A percentile compares a stretch with the other conserved stretches of the same genome.
Conservation (phyloP, 2,113 vertebrate genomes). For the Solea solea region DNA sequence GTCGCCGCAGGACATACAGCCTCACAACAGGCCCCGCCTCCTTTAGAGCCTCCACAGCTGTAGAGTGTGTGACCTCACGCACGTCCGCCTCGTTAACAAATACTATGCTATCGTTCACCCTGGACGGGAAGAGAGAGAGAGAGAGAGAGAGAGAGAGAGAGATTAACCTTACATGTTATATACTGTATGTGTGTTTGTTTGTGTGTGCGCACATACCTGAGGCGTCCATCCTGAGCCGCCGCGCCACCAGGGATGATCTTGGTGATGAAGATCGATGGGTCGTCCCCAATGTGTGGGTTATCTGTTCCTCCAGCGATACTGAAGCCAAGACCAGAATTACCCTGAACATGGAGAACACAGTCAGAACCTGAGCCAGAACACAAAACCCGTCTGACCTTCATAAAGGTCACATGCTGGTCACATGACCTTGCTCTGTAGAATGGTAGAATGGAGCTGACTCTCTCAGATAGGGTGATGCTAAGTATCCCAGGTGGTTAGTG, state of each 20-base stretch:
- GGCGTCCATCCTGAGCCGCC: constrained; percentile 93
- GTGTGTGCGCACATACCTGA: constrained; percentile 76
- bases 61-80: constrained; percentile 89
- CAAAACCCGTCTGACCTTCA: too few relatives aligned
- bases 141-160: neutral
- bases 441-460: neutral
- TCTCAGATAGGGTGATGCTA: neutral
- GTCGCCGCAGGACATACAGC: constrained; percentile 88
- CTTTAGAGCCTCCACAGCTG: constrained; percentile 90
- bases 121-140: constrained; percentile 40
- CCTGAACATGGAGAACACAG: constrained; percentile 75
- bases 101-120: constrained; percentile 91
- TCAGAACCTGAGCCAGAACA: neutral
- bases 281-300: constrained; percentile 96
- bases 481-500: neutral
- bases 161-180: neutral
- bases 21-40: constrained; percentile 91
- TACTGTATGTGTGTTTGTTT: neutral
- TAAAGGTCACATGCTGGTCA: too few relatives aligned
- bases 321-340: constrained; percentile 96
- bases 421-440: too few relatives aligned
- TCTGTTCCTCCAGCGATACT: constrained; percentile 97
- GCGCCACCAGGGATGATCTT: constrained; percentile 97
- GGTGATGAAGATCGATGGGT: constrained; percentile 97
- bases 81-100: constrained; percentile 92